Conservation (phyloP, 1,140 invertebrate species). For the Mamestra configurata region DNA sequence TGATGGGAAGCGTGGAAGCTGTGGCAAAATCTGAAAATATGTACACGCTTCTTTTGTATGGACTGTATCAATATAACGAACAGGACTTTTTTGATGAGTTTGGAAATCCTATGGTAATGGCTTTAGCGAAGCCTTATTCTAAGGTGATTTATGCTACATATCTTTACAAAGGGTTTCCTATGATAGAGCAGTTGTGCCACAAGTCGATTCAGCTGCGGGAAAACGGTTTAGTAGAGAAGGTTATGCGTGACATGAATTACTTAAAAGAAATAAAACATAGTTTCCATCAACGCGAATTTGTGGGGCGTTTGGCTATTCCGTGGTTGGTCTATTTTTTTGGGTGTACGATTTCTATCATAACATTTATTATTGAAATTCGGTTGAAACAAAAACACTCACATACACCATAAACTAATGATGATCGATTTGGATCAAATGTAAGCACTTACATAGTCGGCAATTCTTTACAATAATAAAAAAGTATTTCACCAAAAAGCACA, state of each 20-base stretch:
- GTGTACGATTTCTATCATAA: slow-evolving; percentile 37
- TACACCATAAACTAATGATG: too few relatives aligned
- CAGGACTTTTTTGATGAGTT: slow-evolving; percentile 61
- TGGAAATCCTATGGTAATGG: slow-evolving; percentile 59
- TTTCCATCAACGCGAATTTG: slow-evolving; percentile 24
- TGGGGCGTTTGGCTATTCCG: slow-evolving; percentile 56
- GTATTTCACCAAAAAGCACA: too few relatives aligned
- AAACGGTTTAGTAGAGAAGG: slow-evolving; percentile 62
- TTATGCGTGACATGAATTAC: slow-evolving; percentile 49
- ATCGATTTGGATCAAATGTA: too few relatives aligned
- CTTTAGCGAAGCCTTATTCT: slow-evolving; percentile 58
- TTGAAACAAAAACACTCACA: not conserved
- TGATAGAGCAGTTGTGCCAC: slow-evolving; percentile 53
- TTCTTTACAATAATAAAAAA: too few relatives aligned
- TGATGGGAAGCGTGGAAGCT: slow-evolving; percentile 61
- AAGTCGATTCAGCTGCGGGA: slow-evolving; percentile 65
- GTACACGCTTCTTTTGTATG: slow-evolving; percentile 60
- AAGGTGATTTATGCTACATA: slow-evolving; percentile 69
- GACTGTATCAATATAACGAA: slow-evolving; percentile 63
- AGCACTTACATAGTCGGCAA: too few relatives aligned
- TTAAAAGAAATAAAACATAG: slow-evolving; percentile 41
- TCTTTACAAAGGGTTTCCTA: slow-evolving; percentile 74
- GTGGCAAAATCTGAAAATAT: slow-evolving; percentile 57
- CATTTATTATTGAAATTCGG: slow-evolving; percentile 62
- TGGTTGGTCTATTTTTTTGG: slow-evolving; percentile 63